A percentile compares a stretch with the other conserved stretches of the same genome.
These are phyloP conservation scores for Orthonyx spaldingii DNA, from an alignment of 2,113 vertebrate species.

Conservation along the genomic window DNA sequence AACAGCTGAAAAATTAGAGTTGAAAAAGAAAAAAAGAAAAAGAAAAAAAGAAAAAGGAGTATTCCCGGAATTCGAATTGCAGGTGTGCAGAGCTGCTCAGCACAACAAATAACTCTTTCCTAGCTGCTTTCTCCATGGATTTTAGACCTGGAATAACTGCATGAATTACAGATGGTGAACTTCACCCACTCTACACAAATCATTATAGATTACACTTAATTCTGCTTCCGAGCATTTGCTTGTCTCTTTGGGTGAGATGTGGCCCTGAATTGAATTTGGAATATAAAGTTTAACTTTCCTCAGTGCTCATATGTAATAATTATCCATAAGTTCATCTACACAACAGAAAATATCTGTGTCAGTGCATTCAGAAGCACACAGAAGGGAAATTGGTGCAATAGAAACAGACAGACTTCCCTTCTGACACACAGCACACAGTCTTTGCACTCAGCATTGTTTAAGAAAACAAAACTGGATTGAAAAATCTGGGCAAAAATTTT, in stretches of 20 bases:
- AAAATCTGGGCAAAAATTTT: not conserved
- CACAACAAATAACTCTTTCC: not conserved
- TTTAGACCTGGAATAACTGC: not conserved
- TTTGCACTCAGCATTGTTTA: not conserved
- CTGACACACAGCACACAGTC: not conserved
- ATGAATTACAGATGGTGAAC: not conserved
- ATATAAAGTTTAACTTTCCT: not conserved
- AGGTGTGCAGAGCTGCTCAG: conserved; percentile 1
- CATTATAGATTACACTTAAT: not conserved
- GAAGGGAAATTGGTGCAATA: not conserved
- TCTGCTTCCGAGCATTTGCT: not conserved
- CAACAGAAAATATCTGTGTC: not conserved
- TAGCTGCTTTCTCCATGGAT: not conserved
- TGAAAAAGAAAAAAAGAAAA: not conserved
- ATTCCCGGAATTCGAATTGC: not conserved
- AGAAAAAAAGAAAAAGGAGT: not conserved
- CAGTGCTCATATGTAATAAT: not conserved
- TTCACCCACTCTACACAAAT: not conserved
- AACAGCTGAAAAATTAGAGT: conserved; percentile 11
- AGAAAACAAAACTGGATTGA: not conserved
- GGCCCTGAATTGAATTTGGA: not conserved
- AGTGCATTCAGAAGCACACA: not conserved
- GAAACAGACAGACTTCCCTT: not conserved
- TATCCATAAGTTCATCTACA: not conserved
- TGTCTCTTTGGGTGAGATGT: not conserved